A percentile compares a stretch with the other conserved stretches of the same genome.
Evolutionary conservation across 2,888 invertebrate species (phyloP).

Genomic region (Odontocerum albicorne): DNA sequence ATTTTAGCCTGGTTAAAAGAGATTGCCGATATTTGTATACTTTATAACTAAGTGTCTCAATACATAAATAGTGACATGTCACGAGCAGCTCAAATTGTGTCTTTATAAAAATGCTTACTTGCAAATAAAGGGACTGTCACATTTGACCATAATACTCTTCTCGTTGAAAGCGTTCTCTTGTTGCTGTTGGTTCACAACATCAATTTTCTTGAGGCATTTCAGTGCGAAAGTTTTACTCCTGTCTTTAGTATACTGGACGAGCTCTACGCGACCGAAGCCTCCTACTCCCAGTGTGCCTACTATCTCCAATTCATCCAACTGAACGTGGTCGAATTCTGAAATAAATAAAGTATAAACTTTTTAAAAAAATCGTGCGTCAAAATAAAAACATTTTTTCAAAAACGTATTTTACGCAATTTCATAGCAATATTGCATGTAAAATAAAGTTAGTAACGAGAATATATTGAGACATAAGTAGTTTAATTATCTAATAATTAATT

Average conservation of each 20-base stretch:
- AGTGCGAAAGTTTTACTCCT: constrained; percentile 70
- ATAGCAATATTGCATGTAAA: too few relatives aligned
- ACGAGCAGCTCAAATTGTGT: too few relatives aligned
- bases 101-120: constrained; percentile 60
- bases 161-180: constrained; percentile 89
- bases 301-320: constrained; percentile 76
- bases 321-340: constrained; percentile 66
- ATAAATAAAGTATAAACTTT: neutral
- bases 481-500: too few relatives aligned
- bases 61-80: too few relatives aligned
- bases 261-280: constrained; percentile 88
- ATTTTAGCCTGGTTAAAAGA: too few relatives aligned
- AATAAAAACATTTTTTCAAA: too few relatives aligned
- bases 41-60: too few relatives aligned
- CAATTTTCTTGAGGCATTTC: constrained; percentile 86
- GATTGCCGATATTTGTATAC: too few relatives aligned
- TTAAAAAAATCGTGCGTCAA: too few relatives aligned
- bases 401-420: too few relatives aligned
- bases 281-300: constrained; percentile 89
- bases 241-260: constrained; percentile 64
- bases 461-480: too few relatives aligned
- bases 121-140: constrained; percentile 78
- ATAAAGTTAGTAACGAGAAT: too few relatives aligned
- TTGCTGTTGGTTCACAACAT: constrained; percentile 86
- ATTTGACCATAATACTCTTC: constrained; percentile 79